phyloP scores from a whole-genome alignment of 1,140 invertebrate species.

The Drosophila novamexicana region DNA sequence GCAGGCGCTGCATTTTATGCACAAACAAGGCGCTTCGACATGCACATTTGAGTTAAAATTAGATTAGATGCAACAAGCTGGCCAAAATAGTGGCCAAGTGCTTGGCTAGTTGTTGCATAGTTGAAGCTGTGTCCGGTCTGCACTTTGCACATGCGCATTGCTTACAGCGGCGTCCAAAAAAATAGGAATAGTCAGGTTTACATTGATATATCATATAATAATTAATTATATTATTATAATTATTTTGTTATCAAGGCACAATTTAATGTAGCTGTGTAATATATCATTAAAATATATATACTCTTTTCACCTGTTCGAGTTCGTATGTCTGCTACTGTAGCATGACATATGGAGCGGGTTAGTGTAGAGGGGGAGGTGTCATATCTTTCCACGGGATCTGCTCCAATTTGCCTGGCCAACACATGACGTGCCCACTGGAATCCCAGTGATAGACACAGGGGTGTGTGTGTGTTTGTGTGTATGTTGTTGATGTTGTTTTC shows the following conservation, averaged over 20 bases:
- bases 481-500: constrained; percentile 35
- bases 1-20: constrained; percentile 26
- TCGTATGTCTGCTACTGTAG: background rate
- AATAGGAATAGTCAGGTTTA: too few species aligned
- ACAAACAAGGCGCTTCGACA: constrained; percentile 48
- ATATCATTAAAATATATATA: too few species aligned
- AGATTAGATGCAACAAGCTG: constrained; percentile 65
- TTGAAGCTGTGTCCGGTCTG: constrained; percentile 32
- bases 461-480: background rate
- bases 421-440: constrained; percentile 26
- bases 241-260: too few species aligned
- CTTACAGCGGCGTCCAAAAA: too few species aligned
- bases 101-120: background rate
- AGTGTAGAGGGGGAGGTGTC: background rate
- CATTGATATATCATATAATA: too few species aligned
- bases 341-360: background rate
- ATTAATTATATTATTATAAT: too few species aligned
- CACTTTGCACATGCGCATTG: constrained; percentile 18
- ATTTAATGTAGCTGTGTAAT: too few species aligned
- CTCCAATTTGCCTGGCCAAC: constrained; percentile 36
- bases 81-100: constrained; percentile 2
- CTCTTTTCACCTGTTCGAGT: too few species aligned
- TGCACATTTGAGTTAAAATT: constrained; percentile 76
- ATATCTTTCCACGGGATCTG: constrained; percentile 9
- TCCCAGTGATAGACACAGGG: constrained; percentile 51